phyloP scores from a whole-genome alignment of 2,888 invertebrate species.

The Petrophora chlorosata region DNA sequence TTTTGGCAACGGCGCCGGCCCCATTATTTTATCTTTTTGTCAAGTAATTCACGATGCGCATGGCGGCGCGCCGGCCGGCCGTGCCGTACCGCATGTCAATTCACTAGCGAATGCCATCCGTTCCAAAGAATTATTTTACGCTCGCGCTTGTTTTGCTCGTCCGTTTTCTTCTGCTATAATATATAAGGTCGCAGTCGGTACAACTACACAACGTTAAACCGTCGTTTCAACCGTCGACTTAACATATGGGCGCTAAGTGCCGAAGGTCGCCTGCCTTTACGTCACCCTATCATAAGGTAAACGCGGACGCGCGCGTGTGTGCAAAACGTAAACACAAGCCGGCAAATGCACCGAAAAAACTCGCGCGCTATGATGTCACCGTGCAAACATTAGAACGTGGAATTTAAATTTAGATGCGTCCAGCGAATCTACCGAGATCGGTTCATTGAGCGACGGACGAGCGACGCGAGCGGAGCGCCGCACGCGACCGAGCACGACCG shows the following conservation, averaged over 20 bases:
- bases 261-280: conserved; percentile 57
- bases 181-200: not conserved
- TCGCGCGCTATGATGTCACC: conserved; percentile 77
- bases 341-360: conserved; percentile 73
- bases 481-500: conserved; percentile 75
- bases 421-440: conserved; percentile 66
- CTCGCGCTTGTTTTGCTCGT: conserved; percentile 13
- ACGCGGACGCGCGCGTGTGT: conserved; percentile 57
- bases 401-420: conserved; percentile 77
- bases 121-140: conserved; percentile 5
- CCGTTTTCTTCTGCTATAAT: not conserved
- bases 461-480: conserved; percentile 80
- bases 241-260: conserved; percentile 39
- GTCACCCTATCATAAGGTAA: conserved; percentile 60
- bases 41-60: conserved; percentile 34
- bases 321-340: conserved; percentile 76
- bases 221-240: conserved; percentile 26
- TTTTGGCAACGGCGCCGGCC: conserved; percentile 43
- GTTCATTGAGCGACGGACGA: conserved; percentile 81
- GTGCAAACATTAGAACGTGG: conserved; percentile 74
- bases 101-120: conserved; percentile 29
- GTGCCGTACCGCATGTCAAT: conserved; percentile 34
- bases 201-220: not conserved
- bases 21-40: conserved; percentile 48
- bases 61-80: conserved; percentile 40